Evolutionary conservation across 2,797 vertebrate species (phyloP).

Genomic region (Balearica regulorum): DNA sequence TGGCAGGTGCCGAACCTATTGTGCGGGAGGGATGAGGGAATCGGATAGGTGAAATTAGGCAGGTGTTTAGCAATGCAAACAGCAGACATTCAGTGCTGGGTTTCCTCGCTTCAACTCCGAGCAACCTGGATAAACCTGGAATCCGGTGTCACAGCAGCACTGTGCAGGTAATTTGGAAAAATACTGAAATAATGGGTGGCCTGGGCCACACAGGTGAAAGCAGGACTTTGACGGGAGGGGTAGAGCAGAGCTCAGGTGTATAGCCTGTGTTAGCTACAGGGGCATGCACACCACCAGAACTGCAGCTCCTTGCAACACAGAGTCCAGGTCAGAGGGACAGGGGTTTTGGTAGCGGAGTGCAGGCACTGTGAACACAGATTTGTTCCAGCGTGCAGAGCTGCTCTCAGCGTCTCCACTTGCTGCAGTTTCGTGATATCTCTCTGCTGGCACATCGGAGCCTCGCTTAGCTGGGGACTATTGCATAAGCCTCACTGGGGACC

Average conservation of each 20-base stretch:
- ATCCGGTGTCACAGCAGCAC: fast-evolving
- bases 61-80: not conserved
- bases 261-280: not conserved
- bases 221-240: not conserved
- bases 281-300: fast-evolving
- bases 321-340: not conserved
- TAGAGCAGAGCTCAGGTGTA: not conserved
- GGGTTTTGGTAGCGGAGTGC: not conserved
- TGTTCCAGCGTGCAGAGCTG: not conserved
- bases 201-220: not conserved
- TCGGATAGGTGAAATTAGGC: not conserved
- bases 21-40: not conserved
- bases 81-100: not conserved
- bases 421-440: not conserved
- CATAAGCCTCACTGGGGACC: not conserved
- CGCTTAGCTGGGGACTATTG: not conserved
- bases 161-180: not conserved
- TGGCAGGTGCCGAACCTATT: slow-evolving; percentile 23
- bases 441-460: not conserved
- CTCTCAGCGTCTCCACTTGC: not conserved
- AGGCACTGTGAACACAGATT: fast-evolving
- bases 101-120: not conserved
- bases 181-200: not conserved
- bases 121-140: not conserved
- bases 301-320: not conserved